Conservation (phyloP, 2,797 vertebrate species). For the Urosaurus nigricauda region DNA sequence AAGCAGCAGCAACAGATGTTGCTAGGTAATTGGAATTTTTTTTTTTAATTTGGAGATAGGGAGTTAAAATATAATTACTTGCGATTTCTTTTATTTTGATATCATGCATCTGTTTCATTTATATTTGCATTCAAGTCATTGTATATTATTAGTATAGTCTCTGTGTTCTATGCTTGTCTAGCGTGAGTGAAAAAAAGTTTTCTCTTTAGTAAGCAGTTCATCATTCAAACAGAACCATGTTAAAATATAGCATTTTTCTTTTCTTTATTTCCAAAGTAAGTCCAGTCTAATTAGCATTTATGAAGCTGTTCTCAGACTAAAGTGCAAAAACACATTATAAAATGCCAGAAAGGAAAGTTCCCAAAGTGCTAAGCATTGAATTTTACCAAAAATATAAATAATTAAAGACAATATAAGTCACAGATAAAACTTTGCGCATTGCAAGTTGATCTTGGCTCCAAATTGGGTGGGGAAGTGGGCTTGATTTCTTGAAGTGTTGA, state of each 20-base stretch:
- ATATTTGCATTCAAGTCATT: neutral
- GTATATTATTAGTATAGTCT: constrained; percentile 40
- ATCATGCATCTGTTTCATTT: constrained; percentile 43
- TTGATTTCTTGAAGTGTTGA: constrained; percentile 43
- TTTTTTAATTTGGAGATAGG: constrained; percentile 2
- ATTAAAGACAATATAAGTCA: constrained; percentile 7
- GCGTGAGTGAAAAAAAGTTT: constrained; percentile 59
- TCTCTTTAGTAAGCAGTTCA: constrained; percentile 52
- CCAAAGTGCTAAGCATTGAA: constrained; percentile 47
- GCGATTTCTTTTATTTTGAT: constrained; percentile 69
- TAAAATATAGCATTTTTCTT: constrained; percentile 33
- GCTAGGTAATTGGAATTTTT: constrained; percentile 73
- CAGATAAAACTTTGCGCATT: constrained; percentile 21
- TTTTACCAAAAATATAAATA: constrained; percentile 31
- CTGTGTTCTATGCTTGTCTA: constrained; percentile 43
- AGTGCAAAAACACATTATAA: constrained; percentile 31
- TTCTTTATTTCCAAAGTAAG: constrained; percentile 54
- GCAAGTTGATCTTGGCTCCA: constrained; percentile 39
- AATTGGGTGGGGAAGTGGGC: constrained; percentile 14
- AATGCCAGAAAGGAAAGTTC: constrained; percentile 47
- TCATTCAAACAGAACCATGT: constrained; percentile 21
- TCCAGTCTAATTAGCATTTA: constrained; percentile 46
- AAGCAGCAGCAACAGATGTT: constrained; percentile 77
- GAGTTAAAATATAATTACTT: constrained; percentile 57
- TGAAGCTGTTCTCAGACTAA: constrained; percentile 19